A percentile compares a stretch with the other conserved stretches of the same genome.
phyloP scores from a whole-genome alignment of 2,888 invertebrate genomes.

The Drosophila falleni region DNA sequence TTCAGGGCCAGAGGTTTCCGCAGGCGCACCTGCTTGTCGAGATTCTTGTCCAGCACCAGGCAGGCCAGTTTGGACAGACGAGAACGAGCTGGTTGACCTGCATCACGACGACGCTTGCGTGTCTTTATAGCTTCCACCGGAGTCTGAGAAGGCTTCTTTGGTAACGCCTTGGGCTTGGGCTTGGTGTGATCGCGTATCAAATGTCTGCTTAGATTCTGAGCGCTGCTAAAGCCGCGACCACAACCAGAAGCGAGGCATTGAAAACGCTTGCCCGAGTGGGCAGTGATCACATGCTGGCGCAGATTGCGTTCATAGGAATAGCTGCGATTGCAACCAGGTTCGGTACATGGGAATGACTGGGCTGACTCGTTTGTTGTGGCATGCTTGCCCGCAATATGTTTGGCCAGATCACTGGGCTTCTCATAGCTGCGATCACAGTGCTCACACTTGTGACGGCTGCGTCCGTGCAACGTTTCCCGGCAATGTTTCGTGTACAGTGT shows the following conservation, averaged over 20 bases:
- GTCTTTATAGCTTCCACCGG: not conserved
- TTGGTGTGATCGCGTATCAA: slow-evolving; percentile 62
- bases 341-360: slow-evolving; percentile 82
- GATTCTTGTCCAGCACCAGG: slow-evolving; percentile 65
- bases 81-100: slow-evolving; percentile 75
- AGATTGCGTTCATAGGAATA: slow-evolving; percentile 87
- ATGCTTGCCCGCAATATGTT: slow-evolving; percentile 84
- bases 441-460: slow-evolving; percentile 86
- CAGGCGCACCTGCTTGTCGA: slow-evolving; percentile 71
- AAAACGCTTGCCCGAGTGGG: slow-evolving; percentile 86
- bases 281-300: slow-evolving; percentile 86
- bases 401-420: slow-evolving; percentile 86
- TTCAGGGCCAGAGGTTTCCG: slow-evolving; percentile 62
- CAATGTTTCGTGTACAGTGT: slow-evolving; percentile 75
- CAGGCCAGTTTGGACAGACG: slow-evolving; percentile 74
- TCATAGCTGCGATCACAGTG: slow-evolving; percentile 86
- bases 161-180: too few species aligned
- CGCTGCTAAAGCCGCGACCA: slow-evolving; percentile 73
- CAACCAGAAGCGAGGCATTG: slow-evolving; percentile 84
- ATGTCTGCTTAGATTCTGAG: slow-evolving; percentile 77
- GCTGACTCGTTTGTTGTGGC: slow-evolving; percentile 24
- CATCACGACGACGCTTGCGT: slow-evolving; percentile 81
- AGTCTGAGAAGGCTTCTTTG: not conserved
- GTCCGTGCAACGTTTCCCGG: slow-evolving; percentile 82
- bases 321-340: slow-evolving; percentile 84